These are phyloP conservation scores for Diploptera punctata DNA, from an alignment of 2,888 invertebrate genomes.

Conservation along the genomic window DNA sequence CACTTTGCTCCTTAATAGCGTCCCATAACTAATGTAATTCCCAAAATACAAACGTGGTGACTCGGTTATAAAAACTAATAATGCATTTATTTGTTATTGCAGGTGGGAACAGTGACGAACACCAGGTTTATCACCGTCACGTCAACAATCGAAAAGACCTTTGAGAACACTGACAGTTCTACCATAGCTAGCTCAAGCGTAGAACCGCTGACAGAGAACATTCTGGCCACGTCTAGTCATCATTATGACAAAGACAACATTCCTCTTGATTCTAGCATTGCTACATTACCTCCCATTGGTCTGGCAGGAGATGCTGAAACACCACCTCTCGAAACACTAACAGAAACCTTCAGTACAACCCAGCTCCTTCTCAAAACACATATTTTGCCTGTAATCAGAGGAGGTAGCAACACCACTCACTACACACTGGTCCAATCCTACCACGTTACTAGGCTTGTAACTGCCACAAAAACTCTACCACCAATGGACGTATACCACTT, in stretches of 20 bases:
- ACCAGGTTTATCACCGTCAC: conserved; percentile 89
- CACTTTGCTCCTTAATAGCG: too few species aligned
- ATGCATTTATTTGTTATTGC: conserved; percentile 50
- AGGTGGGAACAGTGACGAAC: conserved; percentile 87
- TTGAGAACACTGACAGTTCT: conserved; percentile 55
- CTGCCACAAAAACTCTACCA: conserved; percentile 88
- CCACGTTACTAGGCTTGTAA: conserved; percentile 83
- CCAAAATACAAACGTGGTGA: too few species aligned
- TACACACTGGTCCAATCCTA: conserved; percentile 90
- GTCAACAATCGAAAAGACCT: conserved; percentile 81
- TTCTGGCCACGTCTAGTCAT: conserved; percentile 72
- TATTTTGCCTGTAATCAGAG: conserved; percentile 80
- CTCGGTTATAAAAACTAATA: too few species aligned
- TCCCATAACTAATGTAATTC: too few species aligned
- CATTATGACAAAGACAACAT: conserved; percentile 73
- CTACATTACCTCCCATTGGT: conserved; percentile 81
- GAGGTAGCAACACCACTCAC: conserved; percentile 74
- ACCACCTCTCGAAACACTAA: conserved; percentile 85
- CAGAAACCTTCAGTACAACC: conserved; percentile 91
- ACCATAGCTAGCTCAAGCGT: conserved; percentile 50
- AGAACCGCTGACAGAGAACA: conserved; percentile 87
- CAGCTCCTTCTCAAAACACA: conserved; percentile 89
- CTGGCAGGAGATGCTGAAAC: conserved; percentile 80
- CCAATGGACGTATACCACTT: conserved; percentile 87
- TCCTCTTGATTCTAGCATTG: conserved; percentile 77